Base-by-base conservation (phyloP, 2,113 vertebrate genomes). In the Osmerus eperlanus region DNA sequence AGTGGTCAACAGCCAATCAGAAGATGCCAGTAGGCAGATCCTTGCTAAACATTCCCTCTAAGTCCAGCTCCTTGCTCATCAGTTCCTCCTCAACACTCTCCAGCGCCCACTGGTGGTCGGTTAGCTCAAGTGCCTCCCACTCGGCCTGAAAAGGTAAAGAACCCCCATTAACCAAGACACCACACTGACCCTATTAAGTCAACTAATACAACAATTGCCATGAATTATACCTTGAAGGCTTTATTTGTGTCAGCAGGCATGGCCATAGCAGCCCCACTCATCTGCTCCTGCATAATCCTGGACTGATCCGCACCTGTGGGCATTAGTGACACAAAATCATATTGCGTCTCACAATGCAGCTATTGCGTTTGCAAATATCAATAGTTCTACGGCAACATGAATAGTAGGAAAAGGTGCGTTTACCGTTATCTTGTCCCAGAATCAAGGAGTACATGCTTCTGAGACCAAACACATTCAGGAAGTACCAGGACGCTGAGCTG, bases 201-300 rank as follows among this genome's bases (percentile, higher is more conserved):
- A 1, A 2, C 13, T 19, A 16, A 28, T 8, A 4, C 29, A n/a
- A 2, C 12, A 21, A 13, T 21, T 23, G 8, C 15, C 4, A 6
- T 14, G 12, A 0, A 4, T n/a, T 58, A 59, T 93, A 99, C 97
- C 95, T 99, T 99, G 83, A 99, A 99, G 51, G 97, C 97, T 90
- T 99, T 99, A 90, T 98, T 99, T 71, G 97, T 97, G 61, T 99
- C 97, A 53, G 97, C 96, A 19, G 97, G 97, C 96, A 99, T 98
- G 77, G 97, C 97, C 96, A 98, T 96, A 66, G 97, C 97, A 28
- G 97, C 97, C 12, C 97, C 97, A 0, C 97, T 98, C 96, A 98
- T 98, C 89, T 99, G 97, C 75, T 99, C 97, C 83, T 99, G 97
- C 97, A 99, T 99, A 86, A 99, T 94, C 66, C 97, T 93, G 0